These are phyloP conservation scores for Macrobrachium rosenbergii DNA, from an alignment of 1,140 invertebrate genomes.

Conservation along the genomic window DNA sequence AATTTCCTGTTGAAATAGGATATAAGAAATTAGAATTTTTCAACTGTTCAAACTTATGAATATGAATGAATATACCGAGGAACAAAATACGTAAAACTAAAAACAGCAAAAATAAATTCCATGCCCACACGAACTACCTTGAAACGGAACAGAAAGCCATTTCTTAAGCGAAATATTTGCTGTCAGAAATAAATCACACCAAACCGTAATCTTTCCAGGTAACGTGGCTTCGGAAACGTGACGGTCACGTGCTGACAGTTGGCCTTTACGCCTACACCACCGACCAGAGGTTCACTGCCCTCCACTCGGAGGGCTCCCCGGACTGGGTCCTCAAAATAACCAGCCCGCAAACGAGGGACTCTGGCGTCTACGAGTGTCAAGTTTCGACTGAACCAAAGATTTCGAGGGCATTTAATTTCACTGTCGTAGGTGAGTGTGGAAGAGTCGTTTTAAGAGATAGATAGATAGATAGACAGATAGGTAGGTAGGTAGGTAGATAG, in stretches of 20 bases:
- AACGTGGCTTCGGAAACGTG: slow-evolving; percentile 91
- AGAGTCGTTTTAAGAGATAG: not conserved
- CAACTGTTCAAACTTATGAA: too few relatives aligned
- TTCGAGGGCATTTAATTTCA: slow-evolving; percentile 68
- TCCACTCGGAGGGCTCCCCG: slow-evolving; percentile 86
- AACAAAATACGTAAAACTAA: too few relatives aligned
- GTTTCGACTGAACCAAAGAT: slow-evolving; percentile 71
- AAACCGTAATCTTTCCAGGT: slow-evolving; percentile 75
- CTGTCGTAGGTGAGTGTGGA: slow-evolving; percentile 68
- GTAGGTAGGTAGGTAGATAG: slow-evolving; percentile 25
- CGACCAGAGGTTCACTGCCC: slow-evolving; percentile 86
- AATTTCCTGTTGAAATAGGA: too few relatives aligned
- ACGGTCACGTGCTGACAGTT: slow-evolving; percentile 90
- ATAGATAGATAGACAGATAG: not conserved
- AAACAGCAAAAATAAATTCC: too few relatives aligned
- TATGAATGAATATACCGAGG: too few relatives aligned
- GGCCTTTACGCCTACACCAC: slow-evolving; percentile 89
- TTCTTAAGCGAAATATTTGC: not conserved
- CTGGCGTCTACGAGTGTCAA: slow-evolving; percentile 72
- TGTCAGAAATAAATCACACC: not conserved
- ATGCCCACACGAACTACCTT: too few relatives aligned
- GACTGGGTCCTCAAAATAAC: slow-evolving; percentile 93
- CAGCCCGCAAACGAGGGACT: slow-evolving; percentile 85
- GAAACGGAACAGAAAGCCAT: too few relatives aligned
- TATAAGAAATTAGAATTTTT: too few relatives aligned